Conservation (phyloP, 2,888 invertebrate species). For the Eupeodes latifasciatus region DNA sequence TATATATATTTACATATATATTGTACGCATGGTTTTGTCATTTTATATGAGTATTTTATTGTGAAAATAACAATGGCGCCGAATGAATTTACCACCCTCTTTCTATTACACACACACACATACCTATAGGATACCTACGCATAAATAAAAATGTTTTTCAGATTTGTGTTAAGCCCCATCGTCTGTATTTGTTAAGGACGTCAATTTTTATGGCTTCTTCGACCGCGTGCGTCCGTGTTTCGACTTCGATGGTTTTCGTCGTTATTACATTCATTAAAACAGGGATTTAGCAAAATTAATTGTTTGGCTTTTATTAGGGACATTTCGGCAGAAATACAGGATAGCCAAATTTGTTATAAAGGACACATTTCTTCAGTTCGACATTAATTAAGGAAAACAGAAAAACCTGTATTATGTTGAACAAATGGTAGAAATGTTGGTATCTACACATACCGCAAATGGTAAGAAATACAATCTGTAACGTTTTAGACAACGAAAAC, state of each 20-base stretch:
- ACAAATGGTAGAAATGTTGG: no score
- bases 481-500: no score
- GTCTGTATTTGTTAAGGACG: constrained; percentile 28
- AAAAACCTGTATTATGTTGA: not conserved
- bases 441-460: no score
- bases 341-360: constrained; percentile 48
- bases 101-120: constrained; percentile 1
- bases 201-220: constrained; percentile 54
- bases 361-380: constrained; percentile 18
- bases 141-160: constrained; percentile 10
- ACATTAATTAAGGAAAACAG: not conserved
- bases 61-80: constrained; percentile 50
- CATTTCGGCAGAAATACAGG: constrained; percentile 14
- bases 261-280: constrained; percentile 60
- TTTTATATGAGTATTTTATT: not conserved
- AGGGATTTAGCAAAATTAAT: constrained; percentile 69
- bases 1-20: not conserved
- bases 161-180: constrained; percentile 22
- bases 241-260: not conserved
- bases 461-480: no score
- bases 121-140: not conserved
- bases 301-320: constrained; percentile 39
- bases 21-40: not conserved
- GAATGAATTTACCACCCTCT: not conserved
- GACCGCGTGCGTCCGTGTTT: not conserved